Evolutionary conservation across 2,797 vertebrate species (phyloP).

Genomic region (Oceanodroma leucorhoa): DNA sequence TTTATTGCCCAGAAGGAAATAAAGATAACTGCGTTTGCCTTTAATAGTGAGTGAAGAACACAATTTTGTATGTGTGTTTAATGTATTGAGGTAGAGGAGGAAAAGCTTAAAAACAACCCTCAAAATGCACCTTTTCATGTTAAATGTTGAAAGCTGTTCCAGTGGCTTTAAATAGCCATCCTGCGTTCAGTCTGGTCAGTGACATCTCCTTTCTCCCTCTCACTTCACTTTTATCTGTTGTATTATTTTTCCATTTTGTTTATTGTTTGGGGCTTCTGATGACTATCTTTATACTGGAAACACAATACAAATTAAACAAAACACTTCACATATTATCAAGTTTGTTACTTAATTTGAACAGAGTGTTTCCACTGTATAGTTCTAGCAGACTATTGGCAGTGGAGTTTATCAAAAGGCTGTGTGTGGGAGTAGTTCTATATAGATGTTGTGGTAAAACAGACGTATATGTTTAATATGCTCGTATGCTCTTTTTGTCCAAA

Average conservation of each 20-base stretch:
- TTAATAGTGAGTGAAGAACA: neutral
- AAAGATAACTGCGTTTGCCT: neutral
- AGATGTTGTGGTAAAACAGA: neutral
- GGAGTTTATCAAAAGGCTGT: neutral
- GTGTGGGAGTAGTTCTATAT: neutral
- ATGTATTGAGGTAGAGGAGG: neutral
- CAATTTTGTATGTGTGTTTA: neutral
- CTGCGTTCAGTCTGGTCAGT: neutral
- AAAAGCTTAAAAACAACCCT: neutral
- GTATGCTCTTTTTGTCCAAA: neutral
- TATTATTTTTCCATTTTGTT: neutral
- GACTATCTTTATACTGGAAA: neutral
- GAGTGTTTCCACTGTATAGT: neutral
- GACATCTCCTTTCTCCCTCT: neutral
- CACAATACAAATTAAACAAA: neutral
- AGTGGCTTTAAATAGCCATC: neutral
- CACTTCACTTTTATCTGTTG: neutral
- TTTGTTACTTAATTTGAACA: neutral
- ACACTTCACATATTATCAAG: rapidly evolving
- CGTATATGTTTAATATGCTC: neutral
- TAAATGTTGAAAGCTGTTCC: neutral
- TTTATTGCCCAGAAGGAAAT: neutral
- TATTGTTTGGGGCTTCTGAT: neutral
- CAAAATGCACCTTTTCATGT: neutral
- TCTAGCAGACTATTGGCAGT: neutral